phyloP scores from a whole-genome alignment of 1,140 invertebrate species.

The Drosophila takahashii region DNA sequence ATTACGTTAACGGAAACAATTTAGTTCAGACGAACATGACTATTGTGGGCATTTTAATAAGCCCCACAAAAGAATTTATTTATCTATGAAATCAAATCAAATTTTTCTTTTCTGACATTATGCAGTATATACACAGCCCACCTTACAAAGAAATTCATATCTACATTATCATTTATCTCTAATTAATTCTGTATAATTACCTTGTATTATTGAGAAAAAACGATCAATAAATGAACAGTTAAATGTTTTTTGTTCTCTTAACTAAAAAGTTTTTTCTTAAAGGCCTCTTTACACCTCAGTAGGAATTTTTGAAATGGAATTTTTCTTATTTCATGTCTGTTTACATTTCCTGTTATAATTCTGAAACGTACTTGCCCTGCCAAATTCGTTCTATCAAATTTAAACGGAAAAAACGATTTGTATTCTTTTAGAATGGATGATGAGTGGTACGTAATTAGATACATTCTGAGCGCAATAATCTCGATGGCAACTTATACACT shows the following conservation, averaged over 20 bases:
- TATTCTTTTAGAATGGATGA: no score
- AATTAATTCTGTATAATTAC: not conserved
- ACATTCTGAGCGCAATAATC: no score
- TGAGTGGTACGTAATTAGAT: no score
- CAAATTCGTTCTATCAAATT: no score
- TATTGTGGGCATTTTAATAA: not conserved
- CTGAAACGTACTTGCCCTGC: no score
- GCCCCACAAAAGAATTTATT: not conserved
- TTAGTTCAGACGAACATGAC: not conserved
- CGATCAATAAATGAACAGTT: not conserved
- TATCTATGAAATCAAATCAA: not conserved
- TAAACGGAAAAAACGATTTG: no score
- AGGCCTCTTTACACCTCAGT: no score
- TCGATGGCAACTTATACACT: no score
- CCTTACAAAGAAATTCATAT: not conserved
- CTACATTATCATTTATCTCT: not conserved
- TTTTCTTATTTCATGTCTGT: no score
- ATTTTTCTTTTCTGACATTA: not conserved
- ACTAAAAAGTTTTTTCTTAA: not conserved
- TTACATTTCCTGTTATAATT: no score
- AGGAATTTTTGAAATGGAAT: no score
- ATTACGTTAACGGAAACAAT: not conserved
- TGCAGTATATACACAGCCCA: not conserved
- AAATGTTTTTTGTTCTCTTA: not conserved
- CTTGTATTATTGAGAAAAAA: not conserved